phyloP scores from a whole-genome alignment of 2,113 vertebrate species.

The Gallinago paraguaiae region DNA sequence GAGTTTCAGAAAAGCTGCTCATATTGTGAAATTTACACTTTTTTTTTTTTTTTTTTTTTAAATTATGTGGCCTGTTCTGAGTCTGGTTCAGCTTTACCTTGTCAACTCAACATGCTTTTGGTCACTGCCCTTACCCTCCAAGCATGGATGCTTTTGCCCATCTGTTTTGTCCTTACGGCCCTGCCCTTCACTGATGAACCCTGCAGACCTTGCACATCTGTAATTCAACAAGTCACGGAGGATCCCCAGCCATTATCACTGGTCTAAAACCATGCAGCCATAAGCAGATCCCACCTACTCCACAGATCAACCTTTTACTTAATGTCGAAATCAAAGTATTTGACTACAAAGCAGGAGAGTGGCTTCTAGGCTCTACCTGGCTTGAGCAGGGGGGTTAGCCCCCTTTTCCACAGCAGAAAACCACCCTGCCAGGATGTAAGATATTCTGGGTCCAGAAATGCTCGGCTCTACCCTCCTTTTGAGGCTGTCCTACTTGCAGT shows the following conservation, averaged over 20 bases:
- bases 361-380: background rate
- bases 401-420: background rate
- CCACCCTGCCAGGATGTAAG: background rate
- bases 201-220: background rate
- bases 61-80: background rate
- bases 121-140: background rate
- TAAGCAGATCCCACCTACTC: background rate
- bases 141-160: background rate
- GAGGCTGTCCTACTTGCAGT: background rate
- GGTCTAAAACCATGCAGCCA: background rate
- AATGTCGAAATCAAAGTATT: background rate
- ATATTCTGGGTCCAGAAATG: background rate
- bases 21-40: background rate
- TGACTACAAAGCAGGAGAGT: background rate
- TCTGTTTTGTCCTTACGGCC: background rate
- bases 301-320: background rate
- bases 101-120: background rate
- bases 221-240: background rate
- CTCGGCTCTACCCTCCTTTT: background rate
- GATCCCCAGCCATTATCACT: background rate
- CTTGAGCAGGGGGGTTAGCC: background rate
- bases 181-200: background rate
- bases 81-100: background rate
- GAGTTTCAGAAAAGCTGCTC: background rate
- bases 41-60: background rate